phyloP scores from a whole-genome alignment of 1,140 invertebrate species.

The Hestina assimilis region DNA sequence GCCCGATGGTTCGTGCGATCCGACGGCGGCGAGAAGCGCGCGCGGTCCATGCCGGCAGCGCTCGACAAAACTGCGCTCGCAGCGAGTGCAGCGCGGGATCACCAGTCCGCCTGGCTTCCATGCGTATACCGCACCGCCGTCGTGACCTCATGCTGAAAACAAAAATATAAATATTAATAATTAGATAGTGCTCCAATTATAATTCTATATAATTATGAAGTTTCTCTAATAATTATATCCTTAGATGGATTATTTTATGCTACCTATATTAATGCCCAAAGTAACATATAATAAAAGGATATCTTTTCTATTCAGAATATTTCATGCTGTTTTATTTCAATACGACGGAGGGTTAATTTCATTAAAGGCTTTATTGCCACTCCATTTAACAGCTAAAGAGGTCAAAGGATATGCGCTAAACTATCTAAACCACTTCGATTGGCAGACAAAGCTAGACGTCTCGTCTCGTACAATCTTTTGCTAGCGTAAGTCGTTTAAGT shows the following conservation, averaged over 20 bases:
- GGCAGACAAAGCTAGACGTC: conserved; percentile 21
- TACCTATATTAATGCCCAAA: too few relatives aligned
- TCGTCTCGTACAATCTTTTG: not conserved
- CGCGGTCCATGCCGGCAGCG: conserved; percentile 72
- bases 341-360: not conserved
- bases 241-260: too few relatives aligned
- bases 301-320: not conserved
- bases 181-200: too few relatives aligned
- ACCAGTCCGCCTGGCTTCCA: conserved; percentile 71
- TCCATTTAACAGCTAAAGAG: conserved; percentile 14
- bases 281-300: too few relatives aligned
- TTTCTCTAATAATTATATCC: too few relatives aligned
- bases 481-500: not conserved
- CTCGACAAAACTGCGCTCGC: conserved; percentile 62
- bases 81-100: conserved; percentile 60
- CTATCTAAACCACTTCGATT: conserved; percentile 12
- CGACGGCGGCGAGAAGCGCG: conserved; percentile 62
- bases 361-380: conserved; percentile 7
- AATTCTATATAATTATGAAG: too few relatives aligned
- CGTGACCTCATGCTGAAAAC: conserved; percentile 70
- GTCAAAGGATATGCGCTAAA: conserved; percentile 23
- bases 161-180: not conserved
- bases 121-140: conserved; percentile 67
- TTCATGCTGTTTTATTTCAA: conserved; percentile 8
- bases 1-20: conserved; percentile 60